Evolutionary conservation across 2,113 vertebrate species (phyloP).

Genomic region (Manacus vitellinus): DNA sequence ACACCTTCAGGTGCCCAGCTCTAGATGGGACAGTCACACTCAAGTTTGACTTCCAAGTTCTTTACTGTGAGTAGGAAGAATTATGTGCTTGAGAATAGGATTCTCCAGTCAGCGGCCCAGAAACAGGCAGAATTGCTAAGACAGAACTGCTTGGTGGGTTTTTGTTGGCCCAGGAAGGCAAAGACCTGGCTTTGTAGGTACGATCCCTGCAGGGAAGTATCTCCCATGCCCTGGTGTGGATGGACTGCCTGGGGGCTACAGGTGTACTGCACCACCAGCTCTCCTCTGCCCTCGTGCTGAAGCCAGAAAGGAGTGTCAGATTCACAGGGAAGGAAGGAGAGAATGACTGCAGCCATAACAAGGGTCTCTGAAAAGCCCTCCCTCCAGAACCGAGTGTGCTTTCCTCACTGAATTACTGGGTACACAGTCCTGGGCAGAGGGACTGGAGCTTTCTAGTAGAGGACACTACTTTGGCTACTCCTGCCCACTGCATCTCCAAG

Average conservation of each 20-base stretch:
- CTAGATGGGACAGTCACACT: background rate
- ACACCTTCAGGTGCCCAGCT: background rate
- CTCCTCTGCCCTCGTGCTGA: background rate
- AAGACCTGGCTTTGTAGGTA: background rate
- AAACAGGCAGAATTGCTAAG: background rate
- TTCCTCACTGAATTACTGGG: background rate
- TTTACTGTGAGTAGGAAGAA: background rate
- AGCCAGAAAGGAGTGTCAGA: background rate
- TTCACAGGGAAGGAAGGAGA: conserved; percentile 16
- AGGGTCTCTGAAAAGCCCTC: background rate
- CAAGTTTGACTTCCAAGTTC: background rate
- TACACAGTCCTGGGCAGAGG: background rate
- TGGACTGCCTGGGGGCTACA: background rate
- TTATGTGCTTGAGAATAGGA: background rate
- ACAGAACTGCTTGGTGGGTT: background rate
- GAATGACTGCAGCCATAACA: background rate
- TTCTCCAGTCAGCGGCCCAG: background rate
- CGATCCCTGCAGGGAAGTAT: background rate
- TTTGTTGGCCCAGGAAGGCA: background rate
- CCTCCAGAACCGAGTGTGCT: background rate
- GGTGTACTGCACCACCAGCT: background rate
- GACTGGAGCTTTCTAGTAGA: background rate
- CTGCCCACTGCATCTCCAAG: background rate
- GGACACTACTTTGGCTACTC: background rate
- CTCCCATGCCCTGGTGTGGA: background rate